Percentiles rank a stretch among this genome's conserved stretches.
These are phyloP conservation scores for Anniella stebbinsi DNA, from an alignment of 2,797 vertebrate genomes.

Conservation along the genomic window DNA sequence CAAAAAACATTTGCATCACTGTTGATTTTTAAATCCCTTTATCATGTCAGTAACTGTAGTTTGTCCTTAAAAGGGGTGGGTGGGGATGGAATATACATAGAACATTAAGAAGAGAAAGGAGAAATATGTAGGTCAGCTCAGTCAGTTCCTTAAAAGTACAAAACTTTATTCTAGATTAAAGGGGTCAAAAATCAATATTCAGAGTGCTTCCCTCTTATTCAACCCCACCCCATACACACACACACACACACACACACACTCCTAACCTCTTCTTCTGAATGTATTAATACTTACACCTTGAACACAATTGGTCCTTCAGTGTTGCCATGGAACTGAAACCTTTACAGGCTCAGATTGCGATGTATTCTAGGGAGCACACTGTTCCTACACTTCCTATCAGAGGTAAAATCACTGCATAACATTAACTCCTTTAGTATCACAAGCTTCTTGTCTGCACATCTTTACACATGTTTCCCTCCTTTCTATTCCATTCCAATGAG, in stretches of 20 bases:
- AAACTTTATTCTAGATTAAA: constrained; percentile 57
- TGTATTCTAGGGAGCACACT: constrained; percentile 66
- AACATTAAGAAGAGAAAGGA: background rate
- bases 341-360: constrained; percentile 64
- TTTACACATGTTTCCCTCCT: constrained; percentile 59
- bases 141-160: constrained; percentile 58
- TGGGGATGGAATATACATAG: constrained; percentile 42
- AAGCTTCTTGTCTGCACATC: constrained; percentile 60
- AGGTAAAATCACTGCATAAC: constrained; percentile 73
- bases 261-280: constrained; percentile 64
- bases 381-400: constrained; percentile 72
- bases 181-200: constrained; percentile 44
- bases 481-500: constrained; percentile 61
- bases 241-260: background rate
- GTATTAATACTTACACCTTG: constrained; percentile 71
- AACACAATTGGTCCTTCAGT: constrained; percentile 61
- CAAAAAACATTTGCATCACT: constrained; percentile 6
- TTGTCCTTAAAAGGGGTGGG: constrained; percentile 45
- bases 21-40: constrained; percentile 1
- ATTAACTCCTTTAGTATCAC: constrained; percentile 70
- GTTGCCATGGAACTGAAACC: constrained; percentile 81
- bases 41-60: constrained; percentile 39
- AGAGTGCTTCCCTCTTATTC: constrained; percentile 43
- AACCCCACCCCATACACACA: background rate
- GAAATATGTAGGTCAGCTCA: constrained; percentile 19